Base-by-base conservation (phyloP, 2,888 invertebrate genomes). In the Xanthia icteritia region DNA sequence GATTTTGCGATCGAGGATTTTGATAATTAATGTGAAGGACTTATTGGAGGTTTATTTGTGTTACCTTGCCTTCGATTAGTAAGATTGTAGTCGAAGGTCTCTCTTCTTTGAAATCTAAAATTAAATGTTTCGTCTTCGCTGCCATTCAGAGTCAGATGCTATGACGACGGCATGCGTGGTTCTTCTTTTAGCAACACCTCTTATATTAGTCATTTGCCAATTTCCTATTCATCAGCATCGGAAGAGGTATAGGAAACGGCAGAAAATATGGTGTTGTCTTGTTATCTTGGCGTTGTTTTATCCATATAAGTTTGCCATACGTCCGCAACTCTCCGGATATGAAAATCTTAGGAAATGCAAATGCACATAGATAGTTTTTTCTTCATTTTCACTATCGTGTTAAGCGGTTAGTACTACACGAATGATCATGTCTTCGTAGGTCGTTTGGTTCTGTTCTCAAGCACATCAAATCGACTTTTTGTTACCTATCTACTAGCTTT, bases 381-480 rank as follows among this genome's bases (percentile, higher is more conserved):
- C 17, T 54, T 75, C 17, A 58, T n/a, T 36, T 11, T 36, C 0
- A 54, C 9, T 17, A 6, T 48, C 20, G 36, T 45, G 17, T 42
- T 48, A 9, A 48, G 31, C 8, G 2, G 27, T 56, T 45, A 9
- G 11, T n/a, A 20, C 61, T 51, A 23, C 15, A 23, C 15, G 36
- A 54, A 36, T 45, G 58, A 39, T 51, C 36, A 60, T 13, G 45
- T 45, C 36, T 48, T 36, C 15, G 3, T 42, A 17, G 0, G 27
- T 76, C 56, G 42, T 77, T 79, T 83, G 23, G 54, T 61, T 82
- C 48, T 60, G 77, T 63, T n/a, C 42, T 56, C 42, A 61, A 75
- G 63, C 78, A 68, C 51, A 64, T 63, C 51, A 27, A 79, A 83
- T 83, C 36, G 8, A 23, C 61, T 67, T 83, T 76, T 83, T 77